Conservation (phyloP, 2,888 invertebrate species). For the Yponomeuta sedellus region DNA sequence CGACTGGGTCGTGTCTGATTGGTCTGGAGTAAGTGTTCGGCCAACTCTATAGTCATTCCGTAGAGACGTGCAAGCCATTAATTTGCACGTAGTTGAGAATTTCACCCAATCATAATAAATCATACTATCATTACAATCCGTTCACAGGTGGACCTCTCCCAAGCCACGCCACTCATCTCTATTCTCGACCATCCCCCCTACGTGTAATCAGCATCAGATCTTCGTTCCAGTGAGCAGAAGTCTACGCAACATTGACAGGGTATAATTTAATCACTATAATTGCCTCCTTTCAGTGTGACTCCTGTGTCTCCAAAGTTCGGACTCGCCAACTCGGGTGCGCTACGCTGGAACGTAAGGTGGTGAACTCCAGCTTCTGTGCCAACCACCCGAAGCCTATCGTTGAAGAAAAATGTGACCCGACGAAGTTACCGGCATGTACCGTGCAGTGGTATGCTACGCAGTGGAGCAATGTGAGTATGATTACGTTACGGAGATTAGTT, state of each 20-base stretch:
- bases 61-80: too few species aligned
- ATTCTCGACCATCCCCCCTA: too few species aligned
- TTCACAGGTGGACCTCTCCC: too few species aligned
- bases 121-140: too few species aligned
- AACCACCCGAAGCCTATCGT: slow-evolving; percentile 78
- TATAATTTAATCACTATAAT: neutral
- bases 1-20: slow-evolving; percentile 91
- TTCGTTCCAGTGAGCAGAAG: too few species aligned
- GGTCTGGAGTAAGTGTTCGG: slow-evolving; percentile 88
- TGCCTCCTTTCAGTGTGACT: slow-evolving; percentile 79
- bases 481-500: neutral
- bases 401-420: slow-evolving; percentile 79
- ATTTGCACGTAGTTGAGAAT: too few species aligned
- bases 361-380: slow-evolving; percentile 82
- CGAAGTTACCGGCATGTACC: slow-evolving; percentile 79
- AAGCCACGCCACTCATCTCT: too few species aligned
- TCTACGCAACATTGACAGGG: too few species aligned
- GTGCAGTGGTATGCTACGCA: slow-evolving; percentile 93
- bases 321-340: slow-evolving; percentile 85
- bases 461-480: slow-evolving; percentile 87
- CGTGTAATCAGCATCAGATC: too few species aligned
- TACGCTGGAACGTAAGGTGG: slow-evolving; percentile 81
- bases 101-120: too few species aligned
- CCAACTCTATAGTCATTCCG: neutral
- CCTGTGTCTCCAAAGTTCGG: slow-evolving; percentile 85